phyloP scores from a whole-genome alignment of 2,113 vertebrate species.

The Casuarius casuarius region DNA sequence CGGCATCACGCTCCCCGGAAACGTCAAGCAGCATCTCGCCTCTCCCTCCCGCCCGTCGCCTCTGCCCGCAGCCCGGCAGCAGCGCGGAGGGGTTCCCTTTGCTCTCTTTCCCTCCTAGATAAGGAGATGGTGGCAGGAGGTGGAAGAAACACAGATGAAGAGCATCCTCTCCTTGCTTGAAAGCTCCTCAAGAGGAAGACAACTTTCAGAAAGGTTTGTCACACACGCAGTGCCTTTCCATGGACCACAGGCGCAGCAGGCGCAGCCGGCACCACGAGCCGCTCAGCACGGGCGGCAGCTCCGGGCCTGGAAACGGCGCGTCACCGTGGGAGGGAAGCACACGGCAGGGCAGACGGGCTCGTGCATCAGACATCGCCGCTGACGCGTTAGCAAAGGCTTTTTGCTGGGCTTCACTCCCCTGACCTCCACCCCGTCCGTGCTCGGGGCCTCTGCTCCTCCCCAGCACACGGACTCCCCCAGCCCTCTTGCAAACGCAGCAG shows the following conservation, averaged over 20 bases:
- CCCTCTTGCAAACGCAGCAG: not conserved
- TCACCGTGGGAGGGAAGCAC: not conserved
- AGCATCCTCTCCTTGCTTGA: not conserved
- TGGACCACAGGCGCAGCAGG: not conserved
- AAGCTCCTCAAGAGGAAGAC: not conserved
- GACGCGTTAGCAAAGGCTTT: not conserved
- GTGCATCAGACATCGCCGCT: not conserved
- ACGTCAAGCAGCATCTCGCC: constrained; percentile 62
- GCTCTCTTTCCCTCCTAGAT: not conserved
- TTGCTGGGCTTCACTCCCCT: not conserved
- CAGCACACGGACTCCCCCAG: not conserved
- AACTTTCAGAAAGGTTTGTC: not conserved
- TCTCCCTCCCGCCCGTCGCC: not conserved
- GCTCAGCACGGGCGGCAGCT: not conserved
- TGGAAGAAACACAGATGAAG: not conserved
- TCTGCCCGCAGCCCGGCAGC: constrained; percentile 40
- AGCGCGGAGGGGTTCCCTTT: constrained; percentile 29
- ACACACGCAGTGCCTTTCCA: not conserved
- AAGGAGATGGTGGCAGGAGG: constrained; percentile 5
- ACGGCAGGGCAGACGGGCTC: not conserved
- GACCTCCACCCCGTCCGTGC: not conserved
- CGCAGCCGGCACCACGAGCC: not conserved
- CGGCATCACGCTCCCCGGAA: constrained; percentile 39
- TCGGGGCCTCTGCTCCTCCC: not conserved
- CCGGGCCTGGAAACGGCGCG: not conserved